These are phyloP conservation scores for Cantharis nigra DNA, from an alignment of 2,888 invertebrate species.

Conservation along the genomic window DNA sequence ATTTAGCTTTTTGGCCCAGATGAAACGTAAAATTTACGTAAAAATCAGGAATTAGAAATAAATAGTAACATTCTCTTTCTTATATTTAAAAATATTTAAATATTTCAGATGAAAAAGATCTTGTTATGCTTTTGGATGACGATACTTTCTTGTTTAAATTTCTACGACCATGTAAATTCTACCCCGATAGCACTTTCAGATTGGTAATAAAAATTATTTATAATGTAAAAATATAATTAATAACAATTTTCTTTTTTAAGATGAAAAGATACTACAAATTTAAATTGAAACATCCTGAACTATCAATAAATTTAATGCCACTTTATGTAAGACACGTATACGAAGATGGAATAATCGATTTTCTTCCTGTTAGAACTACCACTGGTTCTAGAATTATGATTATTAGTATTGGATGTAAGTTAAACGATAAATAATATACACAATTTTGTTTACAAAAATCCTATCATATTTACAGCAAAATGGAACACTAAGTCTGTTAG, in stretches of 20 bases:
- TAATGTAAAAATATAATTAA: not conserved
- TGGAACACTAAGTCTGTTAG: slow-evolving; percentile 77
- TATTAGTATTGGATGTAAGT: slow-evolving; percentile 72
- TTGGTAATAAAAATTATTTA: slow-evolving; percentile 58
- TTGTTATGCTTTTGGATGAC: slow-evolving; percentile 68
- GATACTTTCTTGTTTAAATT: slow-evolving; percentile 78
- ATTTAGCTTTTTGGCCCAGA: too few relatives aligned
- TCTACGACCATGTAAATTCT: slow-evolving; percentile 84
- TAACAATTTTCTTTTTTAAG: slow-evolving; percentile 51
- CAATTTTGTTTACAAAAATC: not conserved
- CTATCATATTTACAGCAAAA: slow-evolving; percentile 58
- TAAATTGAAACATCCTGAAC: slow-evolving; percentile 64
- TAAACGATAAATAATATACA: not conserved
- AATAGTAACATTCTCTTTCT: too few relatives aligned
- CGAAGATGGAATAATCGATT: slow-evolving; percentile 67
- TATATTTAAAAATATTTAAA: not conserved
- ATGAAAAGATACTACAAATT: slow-evolving; percentile 75
- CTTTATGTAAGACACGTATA: slow-evolving; percentile 66
- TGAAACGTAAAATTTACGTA: too few relatives aligned
- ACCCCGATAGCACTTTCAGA: slow-evolving; percentile 78
- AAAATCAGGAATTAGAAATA: too few relatives aligned
- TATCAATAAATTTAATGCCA: slow-evolving; percentile 67
- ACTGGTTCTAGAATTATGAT: slow-evolving; percentile 71
- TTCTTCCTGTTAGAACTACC: slow-evolving; percentile 71
- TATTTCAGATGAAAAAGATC: slow-evolving; percentile 65